Evolutionary conservation across 2,888 invertebrate species (phyloP).

Genomic region (Ametastegia equiseti): DNA sequence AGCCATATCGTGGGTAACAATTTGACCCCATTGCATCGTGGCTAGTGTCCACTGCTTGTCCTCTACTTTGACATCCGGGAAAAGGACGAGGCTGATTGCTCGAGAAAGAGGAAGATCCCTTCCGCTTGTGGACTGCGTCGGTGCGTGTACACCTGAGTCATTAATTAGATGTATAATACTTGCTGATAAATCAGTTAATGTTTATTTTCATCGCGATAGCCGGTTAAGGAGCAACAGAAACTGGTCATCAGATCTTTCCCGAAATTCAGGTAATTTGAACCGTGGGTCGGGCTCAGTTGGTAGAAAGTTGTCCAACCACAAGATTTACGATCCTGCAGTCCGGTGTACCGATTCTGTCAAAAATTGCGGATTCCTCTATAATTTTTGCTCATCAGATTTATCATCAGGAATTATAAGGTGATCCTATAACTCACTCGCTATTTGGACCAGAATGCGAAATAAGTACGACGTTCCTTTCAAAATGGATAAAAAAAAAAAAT

Average conservation of each 20-base stretch:
- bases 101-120: constrained; percentile 84
- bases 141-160: constrained; percentile 81
- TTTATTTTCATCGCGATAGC: background rate
- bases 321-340: background rate
- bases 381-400: background rate
- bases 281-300: background rate
- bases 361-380: constrained; percentile 21
- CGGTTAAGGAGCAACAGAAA: background rate
- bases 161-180: background rate
- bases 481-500: background rate
- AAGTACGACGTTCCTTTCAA: too few relatives aligned
- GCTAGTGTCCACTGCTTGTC: constrained; percentile 87
- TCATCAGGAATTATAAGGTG: too few relatives aligned
- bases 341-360: background rate
- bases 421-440: background rate
- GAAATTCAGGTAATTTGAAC: constrained; percentile 21
- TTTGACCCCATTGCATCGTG: constrained; percentile 89
- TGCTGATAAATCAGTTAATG: background rate
- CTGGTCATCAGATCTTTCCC: background rate
- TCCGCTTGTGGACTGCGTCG: constrained; percentile 82
- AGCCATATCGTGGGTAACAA: constrained; percentile 89
- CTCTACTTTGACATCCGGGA: constrained; percentile 83
- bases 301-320: constrained; percentile 27
- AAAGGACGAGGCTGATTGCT: constrained; percentile 83
- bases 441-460: too few relatives aligned